Conservation (phyloP, 2,888 invertebrate genomes). For the Drosophila mayaguana region DNA sequence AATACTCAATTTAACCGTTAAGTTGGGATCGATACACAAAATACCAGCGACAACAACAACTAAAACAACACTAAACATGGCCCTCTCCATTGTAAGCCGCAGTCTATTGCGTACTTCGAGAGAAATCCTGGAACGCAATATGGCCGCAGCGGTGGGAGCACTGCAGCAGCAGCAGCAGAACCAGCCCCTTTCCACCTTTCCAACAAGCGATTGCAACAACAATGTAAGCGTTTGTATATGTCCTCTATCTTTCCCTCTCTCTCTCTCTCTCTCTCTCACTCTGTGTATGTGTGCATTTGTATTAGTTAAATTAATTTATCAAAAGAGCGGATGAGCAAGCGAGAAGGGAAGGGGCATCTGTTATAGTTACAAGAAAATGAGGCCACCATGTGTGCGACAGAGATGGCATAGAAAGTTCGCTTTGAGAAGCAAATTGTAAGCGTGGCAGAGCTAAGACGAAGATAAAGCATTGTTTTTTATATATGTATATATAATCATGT, state of each 20-base stretch:
- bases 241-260: slow-evolving; percentile 1
- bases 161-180: slow-evolving; percentile 49
- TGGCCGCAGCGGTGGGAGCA: slow-evolving; percentile 66
- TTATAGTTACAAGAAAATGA: slow-evolving; percentile 30
- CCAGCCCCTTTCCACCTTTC: slow-evolving; percentile 35
- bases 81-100: slow-evolving; percentile 78
- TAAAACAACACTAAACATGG: slow-evolving; percentile 57
- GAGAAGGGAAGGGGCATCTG: slow-evolving; percentile 14
- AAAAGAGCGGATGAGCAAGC: slow-evolving; percentile 18
- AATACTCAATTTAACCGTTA: slow-evolving; percentile 22
- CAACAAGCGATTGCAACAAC: slow-evolving; percentile 53
- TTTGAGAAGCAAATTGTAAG: slow-evolving; percentile 29
- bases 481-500: not conserved
- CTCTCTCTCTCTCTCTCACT: not conserved
- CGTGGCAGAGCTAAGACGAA: slow-evolving; percentile 4
- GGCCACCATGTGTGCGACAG: slow-evolving; percentile 24
- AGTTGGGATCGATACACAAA: slow-evolving; percentile 21
- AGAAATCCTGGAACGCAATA: slow-evolving; percentile 82
- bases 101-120: slow-evolving; percentile 79
- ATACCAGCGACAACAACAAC: slow-evolving; percentile 11
- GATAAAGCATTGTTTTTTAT: not conserved
- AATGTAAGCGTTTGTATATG: slow-evolving; percentile 60
- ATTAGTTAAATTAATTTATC: slow-evolving; percentile 58
- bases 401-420: slow-evolving; percentile 16
- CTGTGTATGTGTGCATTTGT: slow-evolving; percentile 17